Percentiles rank a stretch among this genome's conserved stretches.
These are phyloP conservation scores for Shargacucullia verbasci DNA, from an alignment of 2,888 invertebrate genomes.

Conservation along the genomic window DNA sequence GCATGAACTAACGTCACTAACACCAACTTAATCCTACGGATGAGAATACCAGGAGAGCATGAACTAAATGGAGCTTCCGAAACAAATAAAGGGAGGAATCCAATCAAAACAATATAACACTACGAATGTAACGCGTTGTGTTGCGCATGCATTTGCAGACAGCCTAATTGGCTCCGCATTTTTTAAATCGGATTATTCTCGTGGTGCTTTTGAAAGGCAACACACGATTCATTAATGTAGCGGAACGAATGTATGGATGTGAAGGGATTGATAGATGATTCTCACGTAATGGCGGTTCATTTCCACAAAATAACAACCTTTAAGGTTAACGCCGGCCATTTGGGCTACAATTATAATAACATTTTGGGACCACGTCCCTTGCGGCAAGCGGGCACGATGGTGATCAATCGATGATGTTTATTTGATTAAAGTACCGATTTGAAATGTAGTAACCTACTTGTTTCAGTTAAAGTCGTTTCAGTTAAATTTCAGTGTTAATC, in stretches of 20 bases:
- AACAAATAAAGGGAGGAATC: slow-evolving; percentile 31
- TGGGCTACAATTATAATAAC: slow-evolving; percentile 19
- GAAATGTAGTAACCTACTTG: slow-evolving; percentile 10
- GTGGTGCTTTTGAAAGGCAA: slow-evolving; percentile 20
- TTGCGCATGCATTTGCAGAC: slow-evolving; percentile 8
- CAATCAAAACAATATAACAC: slow-evolving; percentile 26
- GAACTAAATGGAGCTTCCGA: slow-evolving; percentile 26
- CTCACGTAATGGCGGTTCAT: slow-evolving; percentile 22
- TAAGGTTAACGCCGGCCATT: slow-evolving; percentile 23
- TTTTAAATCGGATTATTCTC: slow-evolving; percentile 42
- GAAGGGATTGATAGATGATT: slow-evolving; percentile 47
- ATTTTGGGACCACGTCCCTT: slow-evolving; percentile 15
- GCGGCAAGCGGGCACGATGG: slow-evolving; percentile 12
- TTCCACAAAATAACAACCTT: slow-evolving; percentile 26
- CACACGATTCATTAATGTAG: slow-evolving; percentile 45
- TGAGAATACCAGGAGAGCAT: slow-evolving; percentile 35
- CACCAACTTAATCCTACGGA: slow-evolving; percentile 47
- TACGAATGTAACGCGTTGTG: neutral
- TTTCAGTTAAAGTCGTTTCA: too few relatives aligned
- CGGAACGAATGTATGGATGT: slow-evolving; percentile 33
- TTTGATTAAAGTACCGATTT: slow-evolving; percentile 15
- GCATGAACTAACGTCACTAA: slow-evolving; percentile 40
- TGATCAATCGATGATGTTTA: slow-evolving; percentile 27
- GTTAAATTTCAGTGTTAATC: slow-evolving; percentile 12
- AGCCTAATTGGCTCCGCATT: slow-evolving; percentile 39